Percentiles rank a stretch among this genome's conserved stretches.
These are phyloP conservation scores for Perodicticus potto DNA, from an alignment of 2,797 vertebrate genomes.

Conservation along the genomic window DNA sequence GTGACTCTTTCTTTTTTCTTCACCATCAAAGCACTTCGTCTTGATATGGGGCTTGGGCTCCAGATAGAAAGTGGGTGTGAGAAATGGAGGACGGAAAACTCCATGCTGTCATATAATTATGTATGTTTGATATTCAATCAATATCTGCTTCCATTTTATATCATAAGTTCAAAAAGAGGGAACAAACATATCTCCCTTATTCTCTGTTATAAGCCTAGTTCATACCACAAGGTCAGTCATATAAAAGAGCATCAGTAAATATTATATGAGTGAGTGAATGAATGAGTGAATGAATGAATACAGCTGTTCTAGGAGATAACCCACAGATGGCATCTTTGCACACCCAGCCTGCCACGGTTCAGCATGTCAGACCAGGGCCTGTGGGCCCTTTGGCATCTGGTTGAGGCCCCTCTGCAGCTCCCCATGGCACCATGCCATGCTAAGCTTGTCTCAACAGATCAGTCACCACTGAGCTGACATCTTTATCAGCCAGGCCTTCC, in stretches of 20 bases:
- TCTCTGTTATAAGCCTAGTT: neutral
- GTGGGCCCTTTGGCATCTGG: constrained; percentile 74
- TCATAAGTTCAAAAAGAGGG: neutral
- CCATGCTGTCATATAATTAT: neutral
- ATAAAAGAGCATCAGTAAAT: neutral
- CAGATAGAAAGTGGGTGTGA: neutral
- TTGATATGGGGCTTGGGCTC: neutral
- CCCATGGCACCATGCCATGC: constrained; percentile 60
- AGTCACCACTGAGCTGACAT: constrained; percentile 72
- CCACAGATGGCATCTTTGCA: constrained; percentile 69
- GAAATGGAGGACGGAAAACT: neutral
- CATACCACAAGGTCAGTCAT: neutral
- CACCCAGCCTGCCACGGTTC: constrained; percentile 41
- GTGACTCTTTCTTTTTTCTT: constrained; percentile 8
- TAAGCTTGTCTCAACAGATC: constrained; percentile 68
- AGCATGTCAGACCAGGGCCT: constrained; percentile 57
- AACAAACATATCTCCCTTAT: neutral
- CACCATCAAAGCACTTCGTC: constrained; percentile 14
- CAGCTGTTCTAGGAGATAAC: constrained; percentile 58
- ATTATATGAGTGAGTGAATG: constrained; percentile 21
- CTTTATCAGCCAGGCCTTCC: constrained; percentile 58
- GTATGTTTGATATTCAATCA: neutral
- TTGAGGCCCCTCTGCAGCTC: constrained; percentile 63
- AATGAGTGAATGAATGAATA: constrained; percentile 16
- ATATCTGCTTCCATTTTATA: neutral